A percentile compares a stretch with the other conserved stretches of the same genome.
These are phyloP conservation scores for Poecilia velifera DNA, from an alignment of 2,797 vertebrate species.

Conservation along the genomic window DNA sequence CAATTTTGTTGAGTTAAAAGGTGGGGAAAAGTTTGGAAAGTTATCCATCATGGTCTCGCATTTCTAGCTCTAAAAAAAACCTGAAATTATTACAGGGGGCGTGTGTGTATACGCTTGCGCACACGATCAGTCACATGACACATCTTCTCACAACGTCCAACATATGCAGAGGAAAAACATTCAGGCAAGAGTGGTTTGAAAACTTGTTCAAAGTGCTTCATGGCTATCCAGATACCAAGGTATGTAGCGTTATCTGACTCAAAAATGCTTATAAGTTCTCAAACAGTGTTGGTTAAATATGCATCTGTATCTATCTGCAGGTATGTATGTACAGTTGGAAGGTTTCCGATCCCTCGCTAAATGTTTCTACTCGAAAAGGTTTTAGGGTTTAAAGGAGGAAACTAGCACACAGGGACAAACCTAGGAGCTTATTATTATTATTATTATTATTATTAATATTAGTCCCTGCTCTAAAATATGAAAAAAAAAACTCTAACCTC, in stretches of 20 bases:
- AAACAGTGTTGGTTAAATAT: slow-evolving; percentile 34
- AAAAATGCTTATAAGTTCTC: slow-evolving; percentile 25
- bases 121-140: slow-evolving; percentile 43
- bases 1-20: not conserved
- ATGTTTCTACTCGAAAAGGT: slow-evolving; percentile 20
- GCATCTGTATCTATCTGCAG: slow-evolving; percentile 31
- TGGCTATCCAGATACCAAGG: slow-evolving; percentile 58
- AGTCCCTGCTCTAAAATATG: slow-evolving; percentile 41
- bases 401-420: slow-evolving; percentile 30
- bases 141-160: slow-evolving; percentile 59
- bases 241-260: slow-evolving; percentile 46
- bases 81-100: not conserved
- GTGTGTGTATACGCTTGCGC: not conserved
- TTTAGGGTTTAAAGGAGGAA: not conserved
- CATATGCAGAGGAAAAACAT: slow-evolving; percentile 69
- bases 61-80: not conserved
- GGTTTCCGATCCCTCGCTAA: slow-evolving; percentile 42
- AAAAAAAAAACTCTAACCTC: slow-evolving; percentile 40
- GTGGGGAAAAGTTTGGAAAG: not conserved
- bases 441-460: slow-evolving; percentile 10
- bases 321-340: slow-evolving; percentile 44
- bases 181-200: slow-evolving; percentile 71
- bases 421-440: slow-evolving; percentile 12
- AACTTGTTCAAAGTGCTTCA: slow-evolving; percentile 76
- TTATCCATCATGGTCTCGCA: not conserved